These are phyloP conservation scores for Chrysodeixis includens DNA, from an alignment of 2,888 invertebrate genomes.

Conservation along the genomic window DNA sequence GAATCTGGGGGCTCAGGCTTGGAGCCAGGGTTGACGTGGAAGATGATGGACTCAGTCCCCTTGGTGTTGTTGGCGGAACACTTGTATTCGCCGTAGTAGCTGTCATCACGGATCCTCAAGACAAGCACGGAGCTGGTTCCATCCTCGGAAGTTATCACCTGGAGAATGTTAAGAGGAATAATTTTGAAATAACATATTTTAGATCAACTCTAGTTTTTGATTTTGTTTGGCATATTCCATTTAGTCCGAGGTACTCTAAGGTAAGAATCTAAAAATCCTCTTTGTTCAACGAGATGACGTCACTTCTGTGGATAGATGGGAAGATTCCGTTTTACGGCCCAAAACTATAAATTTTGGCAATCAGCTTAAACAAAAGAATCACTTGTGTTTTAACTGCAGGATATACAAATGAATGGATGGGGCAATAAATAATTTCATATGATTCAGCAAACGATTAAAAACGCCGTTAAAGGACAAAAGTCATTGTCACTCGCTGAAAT, in stretches of 20 bases:
- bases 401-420: neutral
- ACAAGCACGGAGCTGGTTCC: constrained; percentile 74
- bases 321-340: neutral
- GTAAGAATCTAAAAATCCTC: too few relatives aligned
- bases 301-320: too few relatives aligned
- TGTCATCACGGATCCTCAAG: constrained; percentile 72
- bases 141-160: constrained; percentile 75
- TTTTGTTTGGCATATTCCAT: too few relatives aligned
- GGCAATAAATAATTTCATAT: neutral
- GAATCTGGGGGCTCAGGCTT: constrained; percentile 78
- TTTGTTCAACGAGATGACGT: too few relatives aligned
- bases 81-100: constrained; percentile 76
- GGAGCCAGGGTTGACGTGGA: constrained; percentile 78
- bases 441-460: constrained; percentile 1
- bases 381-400: neutral
- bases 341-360: neutral
- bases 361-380: neutral
- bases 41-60: constrained; percentile 75
- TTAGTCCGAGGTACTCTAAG: too few relatives aligned
- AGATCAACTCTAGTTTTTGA: too few relatives aligned
- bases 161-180: constrained; percentile 6
- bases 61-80: constrained; percentile 77
- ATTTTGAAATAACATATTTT: too few relatives aligned
- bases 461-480: neutral
- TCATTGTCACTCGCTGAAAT: neutral